A percentile compares a stretch with the other conserved stretches of the same genome.
Evolutionary conservation across 2,888 invertebrate genomes (phyloP).

Genomic region (Eupithecia abbreviata): DNA sequence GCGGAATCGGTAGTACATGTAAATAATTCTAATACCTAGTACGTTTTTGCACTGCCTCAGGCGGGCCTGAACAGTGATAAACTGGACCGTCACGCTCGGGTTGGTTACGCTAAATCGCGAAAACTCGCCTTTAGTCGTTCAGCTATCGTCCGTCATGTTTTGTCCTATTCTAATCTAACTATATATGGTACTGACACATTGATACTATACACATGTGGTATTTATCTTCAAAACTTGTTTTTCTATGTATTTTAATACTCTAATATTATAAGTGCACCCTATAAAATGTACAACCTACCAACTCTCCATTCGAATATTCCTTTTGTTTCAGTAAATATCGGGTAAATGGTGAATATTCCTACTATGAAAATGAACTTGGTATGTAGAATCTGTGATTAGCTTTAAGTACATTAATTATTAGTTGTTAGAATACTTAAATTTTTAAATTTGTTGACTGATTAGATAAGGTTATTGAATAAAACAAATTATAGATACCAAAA

Average conservation of each 20-base stretch:
- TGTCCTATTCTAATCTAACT: no score
- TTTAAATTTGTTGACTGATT: slow-evolving; percentile 1
- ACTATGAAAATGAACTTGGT: not conserved
- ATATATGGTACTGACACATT: no score
- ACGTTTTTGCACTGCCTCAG: not conserved
- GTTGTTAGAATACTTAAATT: not conserved
- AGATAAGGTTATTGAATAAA: slow-evolving; percentile 1
- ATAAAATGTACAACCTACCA: no score
- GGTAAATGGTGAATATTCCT: not conserved
- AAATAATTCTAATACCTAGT: not conserved
- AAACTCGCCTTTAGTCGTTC: not conserved
- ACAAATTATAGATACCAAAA: slow-evolving; percentile 72
- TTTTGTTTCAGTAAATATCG: not conserved
- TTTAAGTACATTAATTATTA: slow-evolving; percentile 1
- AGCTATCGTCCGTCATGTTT: not conserved
- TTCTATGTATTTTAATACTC: no score
- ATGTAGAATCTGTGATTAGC: slow-evolving; percentile 1
- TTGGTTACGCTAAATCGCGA: not conserved
- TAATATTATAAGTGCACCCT: not conserved
- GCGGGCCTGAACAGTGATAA: not conserved
- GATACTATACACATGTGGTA: no score
- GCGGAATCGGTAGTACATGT: no score
- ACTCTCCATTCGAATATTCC: not conserved
- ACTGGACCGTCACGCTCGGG: not conserved
- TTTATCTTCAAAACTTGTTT: no score